Evolutionary conservation across 2,797 vertebrate species (phyloP).

Genomic region (Helicolenus hilgendorfi): DNA sequence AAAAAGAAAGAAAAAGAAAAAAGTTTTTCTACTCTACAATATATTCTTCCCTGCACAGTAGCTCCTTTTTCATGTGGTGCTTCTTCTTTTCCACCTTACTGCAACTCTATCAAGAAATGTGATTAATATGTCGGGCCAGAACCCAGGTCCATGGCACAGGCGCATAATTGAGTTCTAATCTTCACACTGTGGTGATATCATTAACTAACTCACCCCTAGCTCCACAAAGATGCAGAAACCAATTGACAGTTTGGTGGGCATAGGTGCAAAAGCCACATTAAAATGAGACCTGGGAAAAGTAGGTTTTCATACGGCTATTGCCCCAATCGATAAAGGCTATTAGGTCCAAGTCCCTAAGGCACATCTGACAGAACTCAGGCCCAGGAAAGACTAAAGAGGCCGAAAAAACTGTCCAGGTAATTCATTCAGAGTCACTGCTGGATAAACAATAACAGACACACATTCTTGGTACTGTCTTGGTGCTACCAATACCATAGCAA

Average conservation of each 20-base stretch:
- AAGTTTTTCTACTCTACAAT: neutral
- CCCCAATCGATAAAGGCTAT: slow-evolving; percentile 79
- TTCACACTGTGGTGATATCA: slow-evolving; percentile 76
- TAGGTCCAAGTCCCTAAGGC: slow-evolving; percentile 68
- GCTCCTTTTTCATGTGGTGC: slow-evolving; percentile 40
- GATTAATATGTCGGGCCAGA: slow-evolving; percentile 77
- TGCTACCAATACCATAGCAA: neutral
- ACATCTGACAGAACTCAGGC: slow-evolving; percentile 55
- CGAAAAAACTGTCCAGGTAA: slow-evolving; percentile 26
- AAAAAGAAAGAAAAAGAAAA: neutral
- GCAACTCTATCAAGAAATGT: slow-evolving; percentile 74
- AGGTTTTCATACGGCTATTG: slow-evolving; percentile 70
- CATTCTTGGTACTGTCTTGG: neutral
- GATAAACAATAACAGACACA: slow-evolving; percentile 31
- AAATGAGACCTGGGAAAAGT: slow-evolving; percentile 76
- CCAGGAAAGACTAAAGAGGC: slow-evolving; percentile 56
- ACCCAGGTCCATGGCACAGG: slow-evolving; percentile 63
- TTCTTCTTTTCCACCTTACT: slow-evolving; percentile 44
- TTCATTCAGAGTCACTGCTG: slow-evolving; percentile 36
- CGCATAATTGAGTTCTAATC: slow-evolving; percentile 84
- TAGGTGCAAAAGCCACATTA: slow-evolving; percentile 77
- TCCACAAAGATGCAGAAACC: slow-evolving; percentile 73
- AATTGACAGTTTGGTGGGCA: slow-evolving; percentile 73
- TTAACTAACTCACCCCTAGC: slow-evolving; percentile 74
- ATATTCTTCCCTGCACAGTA: slow-evolving; percentile 16